A percentile compares a stretch with the other conserved stretches of the same genome.
Conservation (phyloP, 2,797 vertebrate species). For the Danio choprae region DNA sequence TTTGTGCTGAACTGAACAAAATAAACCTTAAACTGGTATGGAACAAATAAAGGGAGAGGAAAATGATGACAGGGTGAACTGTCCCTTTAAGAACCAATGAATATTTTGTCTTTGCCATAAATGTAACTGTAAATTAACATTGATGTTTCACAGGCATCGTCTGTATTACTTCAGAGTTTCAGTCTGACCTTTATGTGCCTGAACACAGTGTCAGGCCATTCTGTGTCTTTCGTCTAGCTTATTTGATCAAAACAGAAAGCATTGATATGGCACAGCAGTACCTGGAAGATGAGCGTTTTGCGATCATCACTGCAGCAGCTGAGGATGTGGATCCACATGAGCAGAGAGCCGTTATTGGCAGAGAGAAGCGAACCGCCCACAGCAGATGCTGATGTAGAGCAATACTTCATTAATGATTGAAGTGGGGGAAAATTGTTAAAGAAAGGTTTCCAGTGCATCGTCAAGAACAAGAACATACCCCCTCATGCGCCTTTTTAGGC, state of each 20-base stretch:
- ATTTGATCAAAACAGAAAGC: not conserved
- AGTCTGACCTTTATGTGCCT: conserved; percentile 10
- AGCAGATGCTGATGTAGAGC: conserved; percentile 36
- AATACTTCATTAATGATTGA: conserved; percentile 32
- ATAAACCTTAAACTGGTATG: too few species aligned
- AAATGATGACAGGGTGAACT: too few species aligned
- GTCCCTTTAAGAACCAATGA: not conserved
- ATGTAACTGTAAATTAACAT: not conserved
- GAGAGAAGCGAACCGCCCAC: conserved; percentile 10
- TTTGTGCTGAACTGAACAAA: too few species aligned
- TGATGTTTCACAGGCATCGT: not conserved
- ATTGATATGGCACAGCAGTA: not conserved
- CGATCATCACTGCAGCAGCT: not conserved
- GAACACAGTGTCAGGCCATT: not conserved
- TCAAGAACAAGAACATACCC: not conserved
- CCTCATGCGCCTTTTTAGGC: not conserved
- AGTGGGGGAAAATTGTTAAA: conserved; percentile 8
- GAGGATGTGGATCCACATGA: conserved; percentile 16
- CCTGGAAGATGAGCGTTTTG: conserved; percentile 5
- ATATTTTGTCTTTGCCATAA: not conserved
- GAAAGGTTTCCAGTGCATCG: not conserved
- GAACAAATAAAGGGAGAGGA: too few species aligned
- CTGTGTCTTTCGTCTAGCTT: not conserved
- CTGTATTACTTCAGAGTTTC: not conserved
- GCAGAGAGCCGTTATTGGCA: conserved; percentile 8